Conservation (phyloP, 2,113 vertebrate species). For the Callaeas wilsoni region DNA sequence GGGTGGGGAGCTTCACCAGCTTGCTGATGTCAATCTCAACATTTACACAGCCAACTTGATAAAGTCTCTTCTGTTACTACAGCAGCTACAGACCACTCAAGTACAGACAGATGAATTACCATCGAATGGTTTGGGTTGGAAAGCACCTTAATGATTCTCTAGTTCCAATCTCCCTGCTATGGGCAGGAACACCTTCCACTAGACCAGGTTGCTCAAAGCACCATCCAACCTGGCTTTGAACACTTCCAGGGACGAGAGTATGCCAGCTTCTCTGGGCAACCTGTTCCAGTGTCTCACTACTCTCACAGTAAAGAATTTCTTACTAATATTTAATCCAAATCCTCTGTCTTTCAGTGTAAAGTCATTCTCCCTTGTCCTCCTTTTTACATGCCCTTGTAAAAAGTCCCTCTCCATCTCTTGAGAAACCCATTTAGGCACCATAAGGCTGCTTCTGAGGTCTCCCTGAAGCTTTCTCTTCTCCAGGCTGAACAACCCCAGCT, state of each 20-base stretch:
- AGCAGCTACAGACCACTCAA: neutral
- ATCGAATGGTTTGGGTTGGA: neutral
- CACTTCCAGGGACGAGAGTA: neutral
- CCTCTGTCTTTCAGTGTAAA: neutral
- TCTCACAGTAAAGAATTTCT: neutral
- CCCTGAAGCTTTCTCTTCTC: neutral
- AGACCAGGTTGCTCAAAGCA: neutral
- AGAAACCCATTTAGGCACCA: neutral
- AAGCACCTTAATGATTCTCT: neutral
- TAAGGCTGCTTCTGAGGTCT: neutral
- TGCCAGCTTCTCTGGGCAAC: neutral
- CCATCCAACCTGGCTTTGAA: neutral
- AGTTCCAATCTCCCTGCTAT: neutral
- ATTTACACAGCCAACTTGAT: fast-evolving
- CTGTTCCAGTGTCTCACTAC: neutral
- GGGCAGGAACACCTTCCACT: neutral
- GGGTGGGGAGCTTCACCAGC: neutral
- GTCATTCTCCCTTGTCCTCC: neutral
- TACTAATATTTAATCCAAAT: neutral
- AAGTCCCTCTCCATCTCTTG: neutral
- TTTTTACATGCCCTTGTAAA: neutral
- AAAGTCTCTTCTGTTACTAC: neutral
- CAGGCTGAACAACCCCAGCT: neutral
- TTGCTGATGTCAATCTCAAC: neutral
- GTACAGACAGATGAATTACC: neutral